Conservation (phyloP, 2,797 vertebrate species). For the Diplodus puntazzo region DNA sequence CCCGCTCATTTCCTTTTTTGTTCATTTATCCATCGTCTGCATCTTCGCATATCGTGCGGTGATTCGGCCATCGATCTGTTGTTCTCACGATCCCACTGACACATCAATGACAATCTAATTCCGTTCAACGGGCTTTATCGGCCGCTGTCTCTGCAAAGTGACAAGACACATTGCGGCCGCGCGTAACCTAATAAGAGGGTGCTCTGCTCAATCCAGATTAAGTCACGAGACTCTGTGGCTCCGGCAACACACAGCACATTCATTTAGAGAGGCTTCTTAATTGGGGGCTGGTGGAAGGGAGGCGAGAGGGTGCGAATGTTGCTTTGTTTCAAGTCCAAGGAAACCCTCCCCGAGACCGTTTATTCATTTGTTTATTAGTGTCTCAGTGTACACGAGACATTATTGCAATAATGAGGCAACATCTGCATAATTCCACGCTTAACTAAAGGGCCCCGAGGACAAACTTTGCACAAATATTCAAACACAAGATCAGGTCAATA, state of each 20-base stretch:
- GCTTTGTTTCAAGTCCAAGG: slow-evolving; percentile 59
- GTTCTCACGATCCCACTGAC: slow-evolving; percentile 81
- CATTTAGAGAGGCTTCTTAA: slow-evolving; percentile 80
- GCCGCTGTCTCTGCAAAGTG: slow-evolving; percentile 86
- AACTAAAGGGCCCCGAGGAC: slow-evolving; percentile 61
- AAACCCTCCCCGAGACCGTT: slow-evolving; percentile 57
- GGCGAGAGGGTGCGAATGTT: slow-evolving; percentile 45
- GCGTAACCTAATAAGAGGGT: slow-evolving; percentile 85
- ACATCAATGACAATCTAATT: slow-evolving; percentile 91
- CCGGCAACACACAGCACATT: slow-evolving; percentile 75
- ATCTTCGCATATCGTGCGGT: slow-evolving; percentile 68
- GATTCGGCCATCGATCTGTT: slow-evolving; percentile 89
- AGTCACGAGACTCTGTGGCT: slow-evolving; percentile 76
- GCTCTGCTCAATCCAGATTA: slow-evolving; percentile 86
- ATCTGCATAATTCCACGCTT: slow-evolving; percentile 80
- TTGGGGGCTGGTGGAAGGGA: slow-evolving; percentile 70
- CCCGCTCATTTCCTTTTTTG: slow-evolving; percentile 63
- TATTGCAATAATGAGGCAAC: slow-evolving; percentile 77
- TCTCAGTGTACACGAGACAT: slow-evolving; percentile 58
- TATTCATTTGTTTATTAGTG: slow-evolving; percentile 76
- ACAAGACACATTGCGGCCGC: slow-evolving; percentile 88
- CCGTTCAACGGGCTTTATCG: slow-evolving; percentile 84
- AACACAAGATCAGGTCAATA: slow-evolving; percentile 72
- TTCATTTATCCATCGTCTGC: slow-evolving; percentile 66
- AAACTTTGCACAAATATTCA: slow-evolving; percentile 66